Percentiles rank a stretch among this genome's conserved stretches.
Evolutionary conservation across 2,888 invertebrate species (phyloP).

Genomic region (Eilema sororculum): DNA sequence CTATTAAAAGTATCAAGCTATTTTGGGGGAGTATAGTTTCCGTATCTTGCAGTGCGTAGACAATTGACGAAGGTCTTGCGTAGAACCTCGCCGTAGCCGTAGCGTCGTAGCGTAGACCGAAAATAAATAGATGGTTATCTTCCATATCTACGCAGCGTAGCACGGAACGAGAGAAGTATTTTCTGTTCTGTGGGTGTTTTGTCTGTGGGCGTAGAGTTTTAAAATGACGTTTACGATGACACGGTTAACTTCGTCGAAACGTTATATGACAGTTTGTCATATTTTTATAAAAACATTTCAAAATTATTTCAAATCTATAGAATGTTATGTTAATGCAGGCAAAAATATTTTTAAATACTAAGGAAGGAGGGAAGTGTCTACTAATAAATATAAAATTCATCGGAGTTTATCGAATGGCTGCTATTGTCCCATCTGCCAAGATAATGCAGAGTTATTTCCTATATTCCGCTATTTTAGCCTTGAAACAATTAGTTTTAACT

Average conservation of each 20-base stretch:
- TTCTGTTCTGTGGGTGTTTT: too few species aligned
- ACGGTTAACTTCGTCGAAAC: too few species aligned
- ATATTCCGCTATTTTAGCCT: slow-evolving; percentile 51
- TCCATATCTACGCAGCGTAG: too few species aligned
- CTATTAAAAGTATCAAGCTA: too few species aligned
- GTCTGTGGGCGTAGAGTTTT: too few species aligned
- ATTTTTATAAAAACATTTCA: neutral
- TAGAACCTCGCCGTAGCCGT: too few species aligned
- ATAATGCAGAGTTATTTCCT: slow-evolving; percentile 52
- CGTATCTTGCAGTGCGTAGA: too few species aligned
- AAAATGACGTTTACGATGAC: neutral
- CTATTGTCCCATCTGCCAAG: slow-evolving; percentile 10
- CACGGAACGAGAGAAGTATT: too few species aligned
- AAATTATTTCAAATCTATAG: neutral
- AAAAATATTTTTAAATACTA: neutral
- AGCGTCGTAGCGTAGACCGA: too few species aligned
- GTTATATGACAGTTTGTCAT: neutral
- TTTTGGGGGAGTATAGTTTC: too few species aligned
- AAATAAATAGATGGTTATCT: too few species aligned
- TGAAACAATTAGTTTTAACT: slow-evolving; percentile 53
- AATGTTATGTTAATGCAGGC: neutral
- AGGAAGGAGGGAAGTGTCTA: neutral
- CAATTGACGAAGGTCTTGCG: too few species aligned
- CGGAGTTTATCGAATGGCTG: slow-evolving; percentile 11
- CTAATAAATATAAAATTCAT: neutral